A percentile compares a stretch with the other conserved stretches of the same genome.
Conservation (phyloP, 2,888 invertebrate species). For the Stenurella melanura region DNA sequence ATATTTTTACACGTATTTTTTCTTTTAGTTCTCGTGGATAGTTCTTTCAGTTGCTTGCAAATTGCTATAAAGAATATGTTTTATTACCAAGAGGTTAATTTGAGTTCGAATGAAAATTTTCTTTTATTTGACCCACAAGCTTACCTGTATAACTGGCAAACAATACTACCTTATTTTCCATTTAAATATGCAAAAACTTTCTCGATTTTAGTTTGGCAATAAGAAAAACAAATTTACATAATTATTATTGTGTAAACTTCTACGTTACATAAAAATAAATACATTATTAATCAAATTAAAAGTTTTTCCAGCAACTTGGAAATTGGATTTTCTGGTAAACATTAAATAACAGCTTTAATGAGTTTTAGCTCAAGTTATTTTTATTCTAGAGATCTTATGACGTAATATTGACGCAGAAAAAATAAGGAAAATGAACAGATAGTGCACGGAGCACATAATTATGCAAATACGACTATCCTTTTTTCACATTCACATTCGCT, state of each 20-base stretch:
- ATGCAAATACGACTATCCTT: neutral
- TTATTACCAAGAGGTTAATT: no score
- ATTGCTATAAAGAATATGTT: no score
- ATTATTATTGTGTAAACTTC: slow-evolving; percentile 13
- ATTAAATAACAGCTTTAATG: slow-evolving; percentile 23
- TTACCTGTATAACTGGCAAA: no score
- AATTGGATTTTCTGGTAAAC: slow-evolving; percentile 19
- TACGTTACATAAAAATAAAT: slow-evolving; percentile 11
- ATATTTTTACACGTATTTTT: no score
- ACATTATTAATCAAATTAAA: slow-evolving; percentile 25
- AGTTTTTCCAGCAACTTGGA: slow-evolving; percentile 17
- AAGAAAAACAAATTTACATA: slow-evolving; percentile 9
- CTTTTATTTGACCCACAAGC: no score
- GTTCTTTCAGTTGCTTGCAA: no score
- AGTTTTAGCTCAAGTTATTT: slow-evolving; percentile 5
- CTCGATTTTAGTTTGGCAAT: neutral
- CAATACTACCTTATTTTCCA: no score
- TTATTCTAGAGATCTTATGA: neutral
- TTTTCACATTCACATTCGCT: neutral
- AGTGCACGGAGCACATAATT: neutral
- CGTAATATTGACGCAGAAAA: neutral
- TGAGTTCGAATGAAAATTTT: no score
- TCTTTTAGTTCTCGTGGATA: no score
- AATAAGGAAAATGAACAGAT: neutral
- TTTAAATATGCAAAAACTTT: slow-evolving; percentile 14